These are phyloP conservation scores for Agelastica alni DNA, from an alignment of 2,888 invertebrate species.

Conservation along the genomic window DNA sequence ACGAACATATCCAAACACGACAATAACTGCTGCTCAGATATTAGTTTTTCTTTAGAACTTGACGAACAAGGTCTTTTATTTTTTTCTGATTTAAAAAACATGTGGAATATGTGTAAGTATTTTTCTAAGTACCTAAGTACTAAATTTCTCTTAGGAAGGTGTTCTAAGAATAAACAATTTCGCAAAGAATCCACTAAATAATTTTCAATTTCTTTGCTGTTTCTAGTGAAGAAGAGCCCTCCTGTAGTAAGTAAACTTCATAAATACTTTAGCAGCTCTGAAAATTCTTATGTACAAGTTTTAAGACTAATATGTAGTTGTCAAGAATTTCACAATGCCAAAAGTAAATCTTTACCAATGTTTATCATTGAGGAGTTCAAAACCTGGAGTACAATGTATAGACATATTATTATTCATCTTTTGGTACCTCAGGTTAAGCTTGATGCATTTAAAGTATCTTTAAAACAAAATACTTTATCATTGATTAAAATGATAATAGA, in stretches of 20 bases:
- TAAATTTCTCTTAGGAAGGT: too few species aligned
- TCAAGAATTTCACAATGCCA: constrained; percentile 66
- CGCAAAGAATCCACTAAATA: too few species aligned
- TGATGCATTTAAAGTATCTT: constrained; percentile 73
- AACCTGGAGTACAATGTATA: constrained; percentile 57
- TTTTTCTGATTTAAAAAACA: constrained; percentile 56
- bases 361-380: constrained; percentile 67
- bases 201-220: too few species aligned
- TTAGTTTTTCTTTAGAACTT: constrained; percentile 55
- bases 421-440: constrained; percentile 65
- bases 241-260: constrained; percentile 51
- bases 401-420: constrained; percentile 56
- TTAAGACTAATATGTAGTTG: constrained; percentile 65
- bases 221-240: constrained; percentile 54
- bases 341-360: constrained; percentile 65
- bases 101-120: constrained; percentile 47
- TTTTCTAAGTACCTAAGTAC: not conserved
- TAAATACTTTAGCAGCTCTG: constrained; percentile 48
- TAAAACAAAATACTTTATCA: constrained; percentile 67
- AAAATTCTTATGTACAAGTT: constrained; percentile 66
- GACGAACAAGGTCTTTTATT: constrained; percentile 55
- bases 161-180: too few species aligned
- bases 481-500: constrained; percentile 68
- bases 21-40: constrained; percentile 51
- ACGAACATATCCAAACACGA: constrained; percentile 46